Evolutionary conservation across 2,113 vertebrate genomes (phyloP), one percentile per base, ranked within the genome.

Genomic region (Thomomys bottae): DNA sequence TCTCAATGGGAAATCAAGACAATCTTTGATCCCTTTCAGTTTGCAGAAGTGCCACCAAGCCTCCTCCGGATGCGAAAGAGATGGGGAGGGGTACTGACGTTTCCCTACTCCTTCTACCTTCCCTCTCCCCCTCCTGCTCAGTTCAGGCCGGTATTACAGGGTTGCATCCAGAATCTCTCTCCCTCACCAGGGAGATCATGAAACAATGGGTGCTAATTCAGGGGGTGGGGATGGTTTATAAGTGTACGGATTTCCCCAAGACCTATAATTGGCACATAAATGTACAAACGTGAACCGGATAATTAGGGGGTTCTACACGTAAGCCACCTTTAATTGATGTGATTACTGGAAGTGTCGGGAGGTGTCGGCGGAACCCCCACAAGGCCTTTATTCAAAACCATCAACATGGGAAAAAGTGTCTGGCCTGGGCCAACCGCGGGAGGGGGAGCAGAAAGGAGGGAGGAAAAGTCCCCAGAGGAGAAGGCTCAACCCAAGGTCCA

Each of bases 161-260:
- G 71, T 40, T 93, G 68, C 92, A 87, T 28, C 67, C 88, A 68
- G 79, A 92, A 84, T 49, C 72, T 67, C 85, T 87, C 84, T 49
- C 72, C 67, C 85, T 87, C 84, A 49, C 30, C 63, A 1, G 18
- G 34, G 86, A 92, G 87, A 94, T 87, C 85, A 95, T 70, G 93
- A 94, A 95, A 96, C 93, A 96, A 96, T 95, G 93, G 64, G 94
- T 81, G 94, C 88, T 97, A 96, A 97, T 96, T 96, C 94, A 87
- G 54, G 78, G 83, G 94, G 90, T 93, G 93, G 95, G 85, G 68
- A 94, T 71, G 72, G 86, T 87, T 94, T 94, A 93, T 82, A 93
- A 93, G 90, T 87, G 86, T 94, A 94, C 82, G 83, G 80, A 93
- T 96, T 92, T 95, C 88, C 78, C 67, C 1, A 95, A 96, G 91